Conservation (phyloP, 1,140 invertebrate species). For the Listronotus bonariensis region DNA sequence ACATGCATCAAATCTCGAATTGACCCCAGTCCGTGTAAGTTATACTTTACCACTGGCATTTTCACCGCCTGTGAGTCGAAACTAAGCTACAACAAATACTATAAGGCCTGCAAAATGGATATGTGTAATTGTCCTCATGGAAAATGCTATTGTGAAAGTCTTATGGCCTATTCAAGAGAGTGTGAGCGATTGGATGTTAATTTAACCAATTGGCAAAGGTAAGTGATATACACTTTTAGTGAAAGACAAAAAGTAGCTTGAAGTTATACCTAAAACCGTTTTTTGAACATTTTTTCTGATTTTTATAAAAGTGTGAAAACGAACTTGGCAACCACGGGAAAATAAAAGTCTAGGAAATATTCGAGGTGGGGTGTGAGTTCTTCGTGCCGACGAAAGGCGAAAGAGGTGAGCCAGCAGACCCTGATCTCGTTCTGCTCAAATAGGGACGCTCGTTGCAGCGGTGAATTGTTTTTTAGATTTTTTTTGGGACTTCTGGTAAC, state of each 20-base stretch:
- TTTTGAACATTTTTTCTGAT: too few relatives aligned
- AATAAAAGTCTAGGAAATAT: too few relatives aligned
- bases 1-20: constrained; percentile 22
- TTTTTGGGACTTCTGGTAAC: too few relatives aligned
- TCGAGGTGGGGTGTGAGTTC: too few relatives aligned
- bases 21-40: constrained; percentile 42
- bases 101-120: constrained; percentile 84
- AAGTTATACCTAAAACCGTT: not conserved
- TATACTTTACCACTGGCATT: constrained; percentile 48
- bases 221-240: constrained; percentile 60
- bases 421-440: too few relatives aligned
- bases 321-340: too few relatives aligned
- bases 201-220: constrained; percentile 65
- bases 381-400: too few relatives aligned
- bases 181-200: constrained; percentile 77
- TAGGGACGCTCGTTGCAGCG: too few relatives aligned
- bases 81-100: constrained; percentile 78
- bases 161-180: constrained; percentile 85
- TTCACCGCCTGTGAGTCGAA: constrained; percentile 74
- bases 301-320: too few relatives aligned
- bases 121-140: constrained; percentile 87
- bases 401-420: too few relatives aligned
- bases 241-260: not conserved
- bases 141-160: constrained; percentile 86
- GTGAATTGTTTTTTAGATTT: too few relatives aligned